Base-by-base conservation (phyloP, 2,888 invertebrate species). In the Drosophila suboccidentalis region DNA sequence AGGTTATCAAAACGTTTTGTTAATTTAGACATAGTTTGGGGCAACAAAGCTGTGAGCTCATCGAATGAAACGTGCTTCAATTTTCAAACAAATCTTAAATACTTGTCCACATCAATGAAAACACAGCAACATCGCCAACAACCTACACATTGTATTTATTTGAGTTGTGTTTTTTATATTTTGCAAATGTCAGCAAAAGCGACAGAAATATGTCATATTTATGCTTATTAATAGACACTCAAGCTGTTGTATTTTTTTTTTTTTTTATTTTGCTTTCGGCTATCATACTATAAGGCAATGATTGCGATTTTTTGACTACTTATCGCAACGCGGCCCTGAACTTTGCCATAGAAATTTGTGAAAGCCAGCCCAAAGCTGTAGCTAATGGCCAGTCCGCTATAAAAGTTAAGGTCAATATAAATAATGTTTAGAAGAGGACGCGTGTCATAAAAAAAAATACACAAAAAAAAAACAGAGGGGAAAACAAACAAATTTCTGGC, bases 371-470 rank as follows among this genome's bases (percentile, higher is more conserved):
- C 43, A 66, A 39, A 80, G 67, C 43, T 72, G 72, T 44, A 59
- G 66, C 63, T 72, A 86, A 82, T 86, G 78, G 57, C 53, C 47
- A 60, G 66, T 38, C 49, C 39, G 67, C 61, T 69, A 76, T 79
- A 53, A 76, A 76, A 58, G 22, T 59, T 67, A 80, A 72, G 80
- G 71, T 80, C 86, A 75, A 86, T 86, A 70, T 64, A 70, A 82
- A 73, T 83, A 78, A 86, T 75, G 70, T 69, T 75, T 69, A 80
- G 63, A 75, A 65, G 47, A 41, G 58, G 47, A 70, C 77, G 71
- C 60, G 51, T 51, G 65, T 57, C 62, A 71, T 86, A 80, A 86
- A 75, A 65, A 19, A 51, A 43, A 41, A 29, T 29, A 39, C 11
- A 54, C 17, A 54, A 19, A 19, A 29, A 11, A 47, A 26, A 38